Conservation (phyloP, 2,888 invertebrate genomes). For the Micoletzkya japonica region DNA sequence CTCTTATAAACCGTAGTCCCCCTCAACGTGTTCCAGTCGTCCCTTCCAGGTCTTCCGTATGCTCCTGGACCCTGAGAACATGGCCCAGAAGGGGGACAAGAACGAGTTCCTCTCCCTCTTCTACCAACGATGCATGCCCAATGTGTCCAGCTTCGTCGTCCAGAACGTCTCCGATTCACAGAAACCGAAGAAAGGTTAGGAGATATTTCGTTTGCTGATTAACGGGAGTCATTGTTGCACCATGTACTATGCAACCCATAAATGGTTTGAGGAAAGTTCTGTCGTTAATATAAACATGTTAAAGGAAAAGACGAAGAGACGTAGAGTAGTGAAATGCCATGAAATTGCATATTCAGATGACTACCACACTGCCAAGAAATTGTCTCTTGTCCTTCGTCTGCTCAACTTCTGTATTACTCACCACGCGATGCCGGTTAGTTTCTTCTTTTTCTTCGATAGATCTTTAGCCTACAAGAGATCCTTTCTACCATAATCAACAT, state of each 20-base stretch:
- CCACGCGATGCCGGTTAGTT: conserved; percentile 71
- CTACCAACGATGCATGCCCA: conserved; percentile 96
- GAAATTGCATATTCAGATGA: conserved; percentile 74
- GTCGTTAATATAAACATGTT: too few relatives aligned
- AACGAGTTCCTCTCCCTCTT: conserved; percentile 97
- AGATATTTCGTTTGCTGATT: too few relatives aligned
- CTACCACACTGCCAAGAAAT: conserved; percentile 89
- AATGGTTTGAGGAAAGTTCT: too few relatives aligned
- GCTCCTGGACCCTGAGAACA: conserved; percentile 58
- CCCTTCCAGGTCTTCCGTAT: conserved; percentile 48
- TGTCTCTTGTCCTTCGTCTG: conserved; percentile 90
- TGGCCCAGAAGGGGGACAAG: conserved; percentile 82
- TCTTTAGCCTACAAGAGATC: neutral
- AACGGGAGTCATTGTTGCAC: too few relatives aligned
- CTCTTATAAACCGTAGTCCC: too few relatives aligned
- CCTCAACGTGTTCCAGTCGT: too few relatives aligned
- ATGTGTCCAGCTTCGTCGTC: conserved; percentile 90
- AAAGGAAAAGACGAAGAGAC: too few relatives aligned
- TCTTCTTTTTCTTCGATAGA: neutral
- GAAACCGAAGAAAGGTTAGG: conserved; percentile 41
- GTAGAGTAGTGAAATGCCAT: neutral
- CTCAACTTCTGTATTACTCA: conserved; percentile 98
- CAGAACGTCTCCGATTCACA: conserved; percentile 75
- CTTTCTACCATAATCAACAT: neutral
- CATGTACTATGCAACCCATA: too few relatives aligned